Evolutionary conservation across 2,797 vertebrate species (phyloP), one percentile per base, ranked within the genome.

Genomic region (Cottoperca gobio): DNA sequence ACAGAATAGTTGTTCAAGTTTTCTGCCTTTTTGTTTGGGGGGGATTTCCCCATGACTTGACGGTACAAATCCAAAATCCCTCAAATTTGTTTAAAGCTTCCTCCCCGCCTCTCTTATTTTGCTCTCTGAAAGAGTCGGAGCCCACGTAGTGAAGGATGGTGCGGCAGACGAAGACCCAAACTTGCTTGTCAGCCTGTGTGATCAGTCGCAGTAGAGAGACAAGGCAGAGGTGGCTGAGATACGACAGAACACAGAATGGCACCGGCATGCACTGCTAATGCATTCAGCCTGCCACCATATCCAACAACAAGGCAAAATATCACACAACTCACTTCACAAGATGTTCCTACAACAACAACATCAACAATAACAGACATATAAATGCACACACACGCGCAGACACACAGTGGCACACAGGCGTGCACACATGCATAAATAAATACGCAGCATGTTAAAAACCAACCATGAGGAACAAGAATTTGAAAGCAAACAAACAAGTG

Each of bases 161-260:
- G 79, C 85, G 46, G 86, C 87, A 91, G 88, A 91, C 86, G 85
- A 83, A 84, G 89, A 90, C 87, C 91, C 90, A 77, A 93, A 91
- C 92, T 92, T 69, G 84, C 87, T 89, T 93, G 93, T 95, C 94
- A 95, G 89, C 81, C 79, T 54, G 88, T 93, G 91, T 94, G 94
- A 95, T 94, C 92, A 92, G 89, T 90, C 76, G 76, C 79, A 43
- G 84, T 53, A 73, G 79, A 88, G 85, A 90, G 88, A 89, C 88
- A 78, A 91, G 89, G 89, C 90, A 90, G 90, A 87, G 88, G 89
- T 87, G 92, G 90, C 88, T 84, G 87, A 88, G 87, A 91, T 87
- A 91, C 89, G 88, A 86, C 92, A 92, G 86, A 94, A 91, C 89
- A 89, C 88, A 93, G 91, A 86, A 78, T 70, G 80, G 90, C 88